Evolutionary conservation across 2,888 invertebrate species (phyloP), one percentile per base, ranked within the genome.

Genomic region (Clostera curtula): DNA sequence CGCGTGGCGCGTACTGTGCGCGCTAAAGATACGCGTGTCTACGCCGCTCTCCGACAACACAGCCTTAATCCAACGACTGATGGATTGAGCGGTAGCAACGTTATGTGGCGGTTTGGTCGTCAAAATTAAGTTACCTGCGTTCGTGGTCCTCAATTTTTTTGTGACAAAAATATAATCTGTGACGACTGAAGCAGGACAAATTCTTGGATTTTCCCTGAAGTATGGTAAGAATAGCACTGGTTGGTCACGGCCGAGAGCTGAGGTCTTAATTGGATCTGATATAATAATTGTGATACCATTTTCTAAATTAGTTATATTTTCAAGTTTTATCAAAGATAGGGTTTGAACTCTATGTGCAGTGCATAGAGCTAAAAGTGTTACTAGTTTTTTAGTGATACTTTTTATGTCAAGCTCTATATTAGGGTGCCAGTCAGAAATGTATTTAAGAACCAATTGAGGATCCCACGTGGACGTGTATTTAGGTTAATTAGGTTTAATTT

Each of bases 381-480:
- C 18, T 11, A 51, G 8, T 21, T 54, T 52, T 22, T 52, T 51
- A 0, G 43, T 44, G 1, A 50, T 10, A 10, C 40, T 37, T n/a
- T 35, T 39, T 10, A 52, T n/a, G 1, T 8, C 2, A 0, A 53
- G 7, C 1, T 19, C 5, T 1, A n/a, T 24, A 25, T 50, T 39
- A 1, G 50, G 52, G 3, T 21, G 30, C 50, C 45, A 49, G 1
- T 24, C 16, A 1, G 35, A 18, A 8, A 53, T n/a, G 12, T 21
- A 23, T 21, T 50, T 29, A 12, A 56, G 23, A 3, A 51, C 48
- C 2, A 36, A 2, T 21, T 50, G 25, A 4, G 50, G 50, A 17
- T 56, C 42, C 53, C 54, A 56, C 1, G 45, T 52, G 3, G 11
- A 9, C 0, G 13, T 27, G 16, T 56, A 56, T 23, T 54, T 57